Base-by-base conservation (phyloP, 2,888 invertebrate species). In the Caenorhabditis parvicauda region DNA sequence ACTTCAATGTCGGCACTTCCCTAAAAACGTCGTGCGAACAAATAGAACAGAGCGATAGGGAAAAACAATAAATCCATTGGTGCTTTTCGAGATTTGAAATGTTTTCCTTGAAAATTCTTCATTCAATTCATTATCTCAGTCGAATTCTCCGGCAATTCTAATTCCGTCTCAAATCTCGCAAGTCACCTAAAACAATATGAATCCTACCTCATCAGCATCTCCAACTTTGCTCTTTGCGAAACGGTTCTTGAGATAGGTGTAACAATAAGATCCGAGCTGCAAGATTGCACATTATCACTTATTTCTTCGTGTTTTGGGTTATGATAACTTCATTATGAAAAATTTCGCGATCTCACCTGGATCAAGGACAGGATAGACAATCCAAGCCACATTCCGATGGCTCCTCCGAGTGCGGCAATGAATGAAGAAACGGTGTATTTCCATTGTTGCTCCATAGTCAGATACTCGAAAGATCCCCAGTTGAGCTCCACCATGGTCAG, bases 361-460 rank as follows among this genome's bases (percentile, higher is more conserved):
- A 79, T 76, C 25, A 79, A 60, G n/a, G 76, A 77, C 22, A 79
- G 67, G 42, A 79, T 76, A 22, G 77, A 78, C 19, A 79, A 66
- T 45, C 79, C 79, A 9, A 79, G 67, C 79, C 79, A 79, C 77
- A 79, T 75, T 63, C 79, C 79, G 46, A 79, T 80, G 37, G 77
- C 72, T 50, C 79, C 79, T 57, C 79, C 79, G 14, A 79, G 57
- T 3, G 77, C 78, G 42, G 79, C 78, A 39, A 79, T 77, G 61
- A 79, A 79, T 0, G 73, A 60, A 9, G 79, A 55, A 4, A 74
- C 50, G n/a, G 74, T 64, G 44, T 67, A 72, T 45, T 72, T 68
- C 72, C 68, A 69, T 37, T 72, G 57, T 53, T 80, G 79, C 28
- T 80, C 75, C 70, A 79, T 67, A 14, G 70, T 71, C 55, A 80